These are phyloP conservation scores for Hydrotaea cyrtoneurina DNA, from an alignment of 2,888 invertebrate genomes.

Conservation along the genomic window DNA sequence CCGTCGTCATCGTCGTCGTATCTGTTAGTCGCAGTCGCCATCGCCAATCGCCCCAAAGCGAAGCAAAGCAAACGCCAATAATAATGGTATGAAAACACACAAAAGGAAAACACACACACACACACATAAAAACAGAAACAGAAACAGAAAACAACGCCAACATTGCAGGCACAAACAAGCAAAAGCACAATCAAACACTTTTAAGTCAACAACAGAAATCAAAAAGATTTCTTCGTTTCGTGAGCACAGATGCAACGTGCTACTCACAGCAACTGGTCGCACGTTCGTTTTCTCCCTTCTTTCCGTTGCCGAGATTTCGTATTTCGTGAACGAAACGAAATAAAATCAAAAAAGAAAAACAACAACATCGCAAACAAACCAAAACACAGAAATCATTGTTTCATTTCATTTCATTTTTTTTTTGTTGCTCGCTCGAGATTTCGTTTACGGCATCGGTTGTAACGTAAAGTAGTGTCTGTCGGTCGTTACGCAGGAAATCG, in stretches of 20 bases:
- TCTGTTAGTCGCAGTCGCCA: conserved; percentile 21
- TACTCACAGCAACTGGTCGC: conserved; percentile 75
- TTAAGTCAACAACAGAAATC: conserved; percentile 72
- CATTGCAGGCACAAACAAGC: conserved; percentile 41
- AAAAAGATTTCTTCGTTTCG: conserved; percentile 72
- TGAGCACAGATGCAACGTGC: conserved; percentile 76
- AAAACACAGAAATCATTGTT: conserved; percentile 30
- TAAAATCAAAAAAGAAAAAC: conserved; percentile 17
- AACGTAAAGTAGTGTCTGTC: conserved; percentile 13
- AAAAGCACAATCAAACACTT: conserved; percentile 58
- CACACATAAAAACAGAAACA: conserved; percentile 10
- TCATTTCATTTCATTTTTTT: not conserved
- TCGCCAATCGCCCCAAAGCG: not conserved
- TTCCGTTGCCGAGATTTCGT: conserved; percentile 32
- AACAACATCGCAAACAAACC: not conserved
- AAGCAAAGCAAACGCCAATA: conserved; percentile 35
- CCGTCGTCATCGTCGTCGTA: not conserved
- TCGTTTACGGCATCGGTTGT: conserved; percentile 26
- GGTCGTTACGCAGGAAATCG: conserved; percentile 36
- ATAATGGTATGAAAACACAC: conserved; percentile 40
- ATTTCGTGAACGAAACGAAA: conserved; percentile 42
- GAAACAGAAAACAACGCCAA: conserved; percentile 25
- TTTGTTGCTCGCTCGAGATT: not conserved
- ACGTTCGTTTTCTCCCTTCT: conserved; percentile 65
- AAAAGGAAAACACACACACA: conserved; percentile 27